Percentiles rank a stretch among this genome's conserved stretches.
Evolutionary conservation across 2,797 vertebrate genomes (phyloP).

Genomic region (Myripristis jacobus): DNA sequence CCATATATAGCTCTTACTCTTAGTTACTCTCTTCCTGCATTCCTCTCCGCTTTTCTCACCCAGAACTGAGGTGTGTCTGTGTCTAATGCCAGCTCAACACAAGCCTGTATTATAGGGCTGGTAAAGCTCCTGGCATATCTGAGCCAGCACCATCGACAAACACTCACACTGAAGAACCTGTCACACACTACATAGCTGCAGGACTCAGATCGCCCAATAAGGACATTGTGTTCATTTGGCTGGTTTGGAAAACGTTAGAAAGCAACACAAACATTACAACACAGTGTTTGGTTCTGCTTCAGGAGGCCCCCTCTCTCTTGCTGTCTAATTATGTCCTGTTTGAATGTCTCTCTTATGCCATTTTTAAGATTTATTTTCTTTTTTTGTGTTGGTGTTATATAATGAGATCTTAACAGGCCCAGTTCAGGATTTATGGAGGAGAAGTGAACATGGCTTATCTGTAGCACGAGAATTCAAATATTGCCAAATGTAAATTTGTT

Average conservation of each 20-base stretch:
- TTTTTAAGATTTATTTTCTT: no score
- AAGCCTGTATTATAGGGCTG: conserved; percentile 21
- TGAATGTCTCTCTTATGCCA: background rate
- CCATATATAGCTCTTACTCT: background rate
- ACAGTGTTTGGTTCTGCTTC: conserved; percentile 19
- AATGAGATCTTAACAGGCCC: background rate
- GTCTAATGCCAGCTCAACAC: conserved; percentile 9
- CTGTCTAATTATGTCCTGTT: background rate
- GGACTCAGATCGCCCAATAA: conserved; percentile 7
- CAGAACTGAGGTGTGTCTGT: background rate
- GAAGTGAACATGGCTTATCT: conserved; percentile 11
- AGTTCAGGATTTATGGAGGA: conserved; percentile 11
- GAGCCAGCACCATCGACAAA: conserved; percentile 7
- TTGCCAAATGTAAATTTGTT: conserved; percentile 5
- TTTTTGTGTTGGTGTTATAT: no score
- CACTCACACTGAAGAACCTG: background rate
- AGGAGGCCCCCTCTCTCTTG: background rate
- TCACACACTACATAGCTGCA: conserved; percentile 7
- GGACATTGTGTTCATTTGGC: conserved; percentile 14
- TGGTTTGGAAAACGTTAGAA: conserved; percentile 7
- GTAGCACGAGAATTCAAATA: conserved; percentile 8
- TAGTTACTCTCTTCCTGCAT: background rate
- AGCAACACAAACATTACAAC: no score
- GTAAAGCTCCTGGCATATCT: conserved; percentile 24
- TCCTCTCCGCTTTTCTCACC: background rate